A percentile compares a stretch with the other conserved stretches of the same genome.
Conservation (phyloP, 2,113 vertebrate genomes). For the Sarotherodon lohbergeri region DNA sequence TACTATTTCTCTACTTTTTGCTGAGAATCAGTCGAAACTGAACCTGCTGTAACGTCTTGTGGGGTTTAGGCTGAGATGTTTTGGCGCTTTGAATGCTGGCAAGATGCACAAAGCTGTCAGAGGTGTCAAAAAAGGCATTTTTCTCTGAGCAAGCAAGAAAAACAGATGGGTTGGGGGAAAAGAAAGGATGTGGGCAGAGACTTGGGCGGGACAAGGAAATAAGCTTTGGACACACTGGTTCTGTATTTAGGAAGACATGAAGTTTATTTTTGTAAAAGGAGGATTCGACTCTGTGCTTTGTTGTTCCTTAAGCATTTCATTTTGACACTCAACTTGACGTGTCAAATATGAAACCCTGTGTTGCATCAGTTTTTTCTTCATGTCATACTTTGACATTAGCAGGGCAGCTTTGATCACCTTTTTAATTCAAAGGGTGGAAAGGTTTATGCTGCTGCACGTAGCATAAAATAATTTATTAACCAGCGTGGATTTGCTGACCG, state of each 20-base stretch:
- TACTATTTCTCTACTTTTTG: background rate
- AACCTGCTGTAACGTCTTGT: background rate
- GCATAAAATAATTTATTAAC: background rate
- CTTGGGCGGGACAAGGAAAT: background rate
- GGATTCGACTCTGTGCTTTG: background rate
- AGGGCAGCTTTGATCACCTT: slow-evolving; percentile 6
- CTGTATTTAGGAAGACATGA: background rate
- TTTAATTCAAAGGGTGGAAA: background rate
- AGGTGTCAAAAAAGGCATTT: slow-evolving; percentile 33
- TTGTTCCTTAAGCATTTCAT: background rate
- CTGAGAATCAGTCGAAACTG: background rate
- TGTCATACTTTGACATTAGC: background rate
- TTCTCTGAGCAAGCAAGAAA: slow-evolving; percentile 32
- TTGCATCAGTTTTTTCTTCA: background rate
- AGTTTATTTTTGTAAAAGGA: background rate
- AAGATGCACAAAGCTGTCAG: slow-evolving; percentile 31
- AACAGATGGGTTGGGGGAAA: background rate
- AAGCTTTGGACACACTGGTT: background rate
- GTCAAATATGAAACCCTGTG: background rate
- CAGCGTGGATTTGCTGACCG: background rate
- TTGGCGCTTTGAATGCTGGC: slow-evolving; percentile 9
- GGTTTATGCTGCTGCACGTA: background rate
- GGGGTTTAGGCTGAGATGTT: slow-evolving; percentile 8
- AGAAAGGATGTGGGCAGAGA: background rate
- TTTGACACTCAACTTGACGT: background rate